These are phyloP conservation scores for Hartigia nigra DNA, from an alignment of 2,888 invertebrate species.

Conservation along the genomic window DNA sequence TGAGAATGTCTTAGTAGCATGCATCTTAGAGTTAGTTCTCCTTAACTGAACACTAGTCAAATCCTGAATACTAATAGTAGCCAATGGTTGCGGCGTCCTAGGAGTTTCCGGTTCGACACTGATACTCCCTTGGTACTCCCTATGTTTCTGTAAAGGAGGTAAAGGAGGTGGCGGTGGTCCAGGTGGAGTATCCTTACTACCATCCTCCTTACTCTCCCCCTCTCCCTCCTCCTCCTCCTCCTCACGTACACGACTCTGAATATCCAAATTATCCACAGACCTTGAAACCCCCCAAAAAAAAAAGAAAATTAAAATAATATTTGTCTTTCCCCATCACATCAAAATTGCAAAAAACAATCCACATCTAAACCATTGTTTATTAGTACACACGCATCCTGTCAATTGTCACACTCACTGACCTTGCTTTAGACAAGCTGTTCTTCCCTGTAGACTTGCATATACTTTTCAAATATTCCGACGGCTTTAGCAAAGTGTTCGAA, in stretches of 20 bases:
- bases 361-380: too few species aligned
- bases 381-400: too few species aligned
- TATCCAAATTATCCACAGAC: slow-evolving; percentile 63
- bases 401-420: slow-evolving; percentile 39
- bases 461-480: slow-evolving; percentile 90
- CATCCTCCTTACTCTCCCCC: slow-evolving; percentile 30
- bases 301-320: not conserved
- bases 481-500: slow-evolving; percentile 88
- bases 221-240: slow-evolving; percentile 31
- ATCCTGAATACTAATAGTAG: slow-evolving; percentile 88
- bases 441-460: slow-evolving; percentile 70
- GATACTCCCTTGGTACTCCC: not conserved
- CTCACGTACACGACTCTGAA: slow-evolving; percentile 50
- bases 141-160: slow-evolving; percentile 49
- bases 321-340: too few species aligned
- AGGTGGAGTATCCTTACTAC: slow-evolving; percentile 40
- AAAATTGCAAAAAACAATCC: too few species aligned
- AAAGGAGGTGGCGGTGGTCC: slow-evolving; percentile 70
- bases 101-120: slow-evolving; percentile 65
- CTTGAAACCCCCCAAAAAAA: slow-evolving; percentile 35
- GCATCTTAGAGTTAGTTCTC: slow-evolving; percentile 76
- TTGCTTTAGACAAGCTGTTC: slow-evolving; percentile 60
- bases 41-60: slow-evolving; percentile 85
- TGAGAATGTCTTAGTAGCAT: slow-evolving; percentile 85
- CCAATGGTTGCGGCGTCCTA: slow-evolving; percentile 78